Evolutionary conservation across 92 coral and sea anemone genomes (phyloP).

Genomic region (Phymanthus crucifer): DNA sequence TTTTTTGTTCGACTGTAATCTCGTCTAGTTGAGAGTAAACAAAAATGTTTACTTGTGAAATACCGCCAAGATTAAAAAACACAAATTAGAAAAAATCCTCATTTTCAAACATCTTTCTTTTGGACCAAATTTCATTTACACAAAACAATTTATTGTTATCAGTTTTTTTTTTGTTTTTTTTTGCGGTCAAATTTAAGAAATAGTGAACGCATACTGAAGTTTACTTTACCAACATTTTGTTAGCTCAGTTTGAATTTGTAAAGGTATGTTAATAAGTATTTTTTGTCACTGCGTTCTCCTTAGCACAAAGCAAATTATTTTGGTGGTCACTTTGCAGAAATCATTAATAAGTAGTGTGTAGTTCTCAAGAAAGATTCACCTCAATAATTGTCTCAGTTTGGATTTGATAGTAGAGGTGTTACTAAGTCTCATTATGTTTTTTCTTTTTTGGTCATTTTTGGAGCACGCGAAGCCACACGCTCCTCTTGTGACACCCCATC

Average conservation of each 20-base stretch:
- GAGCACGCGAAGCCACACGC: slow-evolving; percentile 52
- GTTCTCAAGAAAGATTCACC: not conserved
- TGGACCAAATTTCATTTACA: too few species aligned
- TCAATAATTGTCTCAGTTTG: not conserved
- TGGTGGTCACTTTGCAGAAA: not conserved
- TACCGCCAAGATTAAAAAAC: not conserved
- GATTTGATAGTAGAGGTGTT: not conserved
- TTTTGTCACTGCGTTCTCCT: too few species aligned
- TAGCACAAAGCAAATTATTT: too few species aligned
- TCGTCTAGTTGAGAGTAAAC: not conserved
- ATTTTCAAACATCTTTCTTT: not conserved
- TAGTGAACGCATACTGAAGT: too few species aligned
- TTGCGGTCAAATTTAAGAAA: too few species aligned
- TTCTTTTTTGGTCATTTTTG: slow-evolving; percentile 22
- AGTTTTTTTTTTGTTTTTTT: too few species aligned
- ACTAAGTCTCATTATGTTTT: not conserved
- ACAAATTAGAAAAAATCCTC: not conserved
- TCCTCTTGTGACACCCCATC: slow-evolving; percentile 25
- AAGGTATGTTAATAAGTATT: too few species aligned
- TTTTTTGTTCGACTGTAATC: not conserved
- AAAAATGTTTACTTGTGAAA: not conserved
- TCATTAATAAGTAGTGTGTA: not conserved
- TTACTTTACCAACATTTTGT: too few species aligned
- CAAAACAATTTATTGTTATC: too few species aligned
- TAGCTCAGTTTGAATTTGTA: too few species aligned